These are phyloP conservation scores for Oedothorax gibbosus DNA, from an alignment of 1,140 invertebrate species.

Conservation along the genomic window DNA sequence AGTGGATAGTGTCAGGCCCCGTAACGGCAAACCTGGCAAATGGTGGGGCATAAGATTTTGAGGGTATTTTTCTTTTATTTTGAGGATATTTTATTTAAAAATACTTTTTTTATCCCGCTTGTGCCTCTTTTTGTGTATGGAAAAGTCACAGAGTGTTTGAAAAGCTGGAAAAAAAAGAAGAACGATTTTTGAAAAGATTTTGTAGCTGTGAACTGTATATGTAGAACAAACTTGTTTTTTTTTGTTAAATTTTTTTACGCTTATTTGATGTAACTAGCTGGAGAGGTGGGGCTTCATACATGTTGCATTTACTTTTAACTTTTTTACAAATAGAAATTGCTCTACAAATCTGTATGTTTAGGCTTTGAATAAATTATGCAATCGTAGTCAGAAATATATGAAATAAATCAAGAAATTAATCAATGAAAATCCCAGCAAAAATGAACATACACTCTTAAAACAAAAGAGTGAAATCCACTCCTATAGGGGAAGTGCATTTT, in stretches of 20 bases:
- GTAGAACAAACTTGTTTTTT: constrained; percentile 13
- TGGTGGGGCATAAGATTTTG: constrained; percentile 55
- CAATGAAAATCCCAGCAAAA: too few species aligned
- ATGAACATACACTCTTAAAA: too few species aligned
- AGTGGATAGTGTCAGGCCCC: constrained; percentile 57
- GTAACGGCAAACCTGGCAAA: constrained; percentile 58
- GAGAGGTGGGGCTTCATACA: too few species aligned
- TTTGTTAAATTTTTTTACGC: not conserved
- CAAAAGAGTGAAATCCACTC: too few species aligned
- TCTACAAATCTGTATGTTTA: too few species aligned
- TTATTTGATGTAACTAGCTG: not conserved
- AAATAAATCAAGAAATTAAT: too few species aligned
- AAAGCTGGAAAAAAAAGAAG: constrained; percentile 16
- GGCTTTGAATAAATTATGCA: too few species aligned
- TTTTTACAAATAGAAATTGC: too few species aligned
- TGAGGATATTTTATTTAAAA: not conserved
- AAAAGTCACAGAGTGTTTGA: constrained; percentile 42
- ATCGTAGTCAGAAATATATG: too few species aligned
- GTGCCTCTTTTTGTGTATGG: constrained; percentile 19
- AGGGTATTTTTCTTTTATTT: constrained; percentile 27
- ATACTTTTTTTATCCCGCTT: not conserved
- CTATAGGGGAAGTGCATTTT: too few species aligned
- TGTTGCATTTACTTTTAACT: too few species aligned
- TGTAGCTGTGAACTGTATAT: constrained; percentile 22
- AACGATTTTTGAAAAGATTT: constrained; percentile 5